Base-by-base conservation (phyloP, 2,888 invertebrate species). In the Helleia helle region DNA sequence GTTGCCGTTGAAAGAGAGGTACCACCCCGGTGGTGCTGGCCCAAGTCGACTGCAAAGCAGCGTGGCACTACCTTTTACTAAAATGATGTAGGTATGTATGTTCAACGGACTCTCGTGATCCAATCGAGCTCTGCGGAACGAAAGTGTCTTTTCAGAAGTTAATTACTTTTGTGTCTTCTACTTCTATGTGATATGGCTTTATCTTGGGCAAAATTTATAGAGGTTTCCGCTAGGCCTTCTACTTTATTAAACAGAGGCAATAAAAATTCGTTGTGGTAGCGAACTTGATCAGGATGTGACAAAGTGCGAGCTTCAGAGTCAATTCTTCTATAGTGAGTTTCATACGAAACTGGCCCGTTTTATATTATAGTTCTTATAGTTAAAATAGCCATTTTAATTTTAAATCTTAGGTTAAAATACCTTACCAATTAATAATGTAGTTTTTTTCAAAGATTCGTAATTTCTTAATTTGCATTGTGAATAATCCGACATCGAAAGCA, bases 251-350 rank as follows among this genome's bases (percentile, higher is more conserved):
- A 80, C 27, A 96, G 81, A 0, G 94, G 93, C 11, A 94, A 68
- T 4, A 96, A 74, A 60, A 96, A 96, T 58, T 92, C 90, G 72
- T 96, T 96, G 67, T 96, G 96, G 40, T 92, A 87, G 62, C 91
- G 91, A 17, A 95, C 88, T 71, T 94, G 91, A 34, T 93, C 91
- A 4, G 87, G 75, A 5, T 87, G 86, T 47, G 96, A 73, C 9
- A 95, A 73, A 62, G 90, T 89, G 26, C 94, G 86, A 3, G 93
- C 93, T 73, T 93, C 92, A 8, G 76, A 68, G 58, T 96, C 95
- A 65, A 95, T 56, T 95, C 93, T 62, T 94, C 92, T 65, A 93
- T 94, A 0, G 92, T 90, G 45, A 92, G 87, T 72, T 93, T 88
- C 65, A 87, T 87, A 39, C 88, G 86, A 56, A 93, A 93, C 92